Evolutionary conservation across 2,797 vertebrate species (phyloP), one percentile per base, ranked within the genome.

Genomic region (Vireo griseus): DNA sequence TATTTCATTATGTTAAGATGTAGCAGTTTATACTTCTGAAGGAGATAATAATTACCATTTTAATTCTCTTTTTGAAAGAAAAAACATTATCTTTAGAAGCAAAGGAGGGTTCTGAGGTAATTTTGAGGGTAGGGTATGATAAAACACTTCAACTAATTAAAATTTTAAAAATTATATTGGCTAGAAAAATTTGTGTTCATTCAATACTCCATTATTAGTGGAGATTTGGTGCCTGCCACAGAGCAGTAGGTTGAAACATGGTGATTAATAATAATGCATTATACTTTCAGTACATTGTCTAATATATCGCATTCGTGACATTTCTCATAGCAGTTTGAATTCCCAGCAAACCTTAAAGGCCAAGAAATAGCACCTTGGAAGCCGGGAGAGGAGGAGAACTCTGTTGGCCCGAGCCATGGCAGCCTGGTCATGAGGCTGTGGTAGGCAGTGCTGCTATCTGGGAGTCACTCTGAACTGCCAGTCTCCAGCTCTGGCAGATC

Each of bases 11-110:
- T 66, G 45, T 51, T 50, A 61, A 79, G 44, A 86, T 55, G 42
- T 59, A 50, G 77, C 58, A 89, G 51, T 79, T 87, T 69, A 31
- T 83, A 82, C 42, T 92, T 86, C 65, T 51, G 61, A 90, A 82
- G 58, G 50, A 65, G 40, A 37, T 73, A 74, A 51, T 74, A 73
- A 87, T 87, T 42, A 80, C 65, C 50, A 61, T 87, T 85, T 85
- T 33, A 42, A 35, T 79, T 87, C 11, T 71, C 12, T 63, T 85
- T 76, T 83, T 66, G 54, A 76, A 89, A 8, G 13, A 47, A 76
- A 81, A 87, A 59, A 25, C 20, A 16, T 69, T 89, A 16, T 92
- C 61, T 87, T 87, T 75, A 87, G 78, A 91, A 76, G 29, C 1
- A 5, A 88, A 86, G 45, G 29, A 55, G 45, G 31, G 37, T 87